These are phyloP conservation scores for Scalopus aquaticus DNA, from an alignment of 2,113 vertebrate genomes.

Conservation along the genomic window DNA sequence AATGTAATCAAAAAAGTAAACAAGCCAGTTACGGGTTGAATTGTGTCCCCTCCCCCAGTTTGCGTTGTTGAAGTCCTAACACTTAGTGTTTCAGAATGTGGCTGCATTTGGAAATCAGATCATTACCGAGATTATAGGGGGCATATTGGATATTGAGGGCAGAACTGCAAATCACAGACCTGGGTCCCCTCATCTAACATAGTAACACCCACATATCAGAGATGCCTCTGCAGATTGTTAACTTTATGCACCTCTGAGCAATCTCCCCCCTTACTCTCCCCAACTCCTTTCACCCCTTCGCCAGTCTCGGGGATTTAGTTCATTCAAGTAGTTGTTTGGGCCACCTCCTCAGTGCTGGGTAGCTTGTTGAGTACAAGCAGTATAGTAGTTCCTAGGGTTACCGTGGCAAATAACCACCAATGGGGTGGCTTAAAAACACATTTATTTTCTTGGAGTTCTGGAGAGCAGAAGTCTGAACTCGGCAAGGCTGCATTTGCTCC, in stretches of 20 bases:
- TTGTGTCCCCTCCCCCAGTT: background rate
- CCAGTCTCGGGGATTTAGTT: background rate
- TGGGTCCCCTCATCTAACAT: background rate
- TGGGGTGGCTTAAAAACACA: background rate
- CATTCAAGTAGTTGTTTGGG: background rate
- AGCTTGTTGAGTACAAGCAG: fast-evolving
- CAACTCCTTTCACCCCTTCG: background rate
- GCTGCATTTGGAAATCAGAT: background rate
- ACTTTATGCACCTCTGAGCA: background rate
- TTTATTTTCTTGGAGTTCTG: background rate
- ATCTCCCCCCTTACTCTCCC: background rate
- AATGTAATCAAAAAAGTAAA: background rate
- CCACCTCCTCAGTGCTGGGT: background rate
- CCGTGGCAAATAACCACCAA: background rate
- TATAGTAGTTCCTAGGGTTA: background rate
- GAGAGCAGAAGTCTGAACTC: background rate
- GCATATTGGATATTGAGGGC: background rate
- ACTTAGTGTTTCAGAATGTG: background rate
- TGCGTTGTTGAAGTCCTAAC: background rate
- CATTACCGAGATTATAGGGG: background rate
- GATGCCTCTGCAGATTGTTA: background rate
- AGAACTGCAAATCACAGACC: background rate
- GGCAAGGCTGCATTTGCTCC: background rate
- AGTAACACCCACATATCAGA: fast-evolving
- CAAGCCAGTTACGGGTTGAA: background rate